Percentiles rank a stretch among this genome's conserved stretches.
Conservation (phyloP, 2,797 vertebrate species). For the Syngnathus acus region DNA sequence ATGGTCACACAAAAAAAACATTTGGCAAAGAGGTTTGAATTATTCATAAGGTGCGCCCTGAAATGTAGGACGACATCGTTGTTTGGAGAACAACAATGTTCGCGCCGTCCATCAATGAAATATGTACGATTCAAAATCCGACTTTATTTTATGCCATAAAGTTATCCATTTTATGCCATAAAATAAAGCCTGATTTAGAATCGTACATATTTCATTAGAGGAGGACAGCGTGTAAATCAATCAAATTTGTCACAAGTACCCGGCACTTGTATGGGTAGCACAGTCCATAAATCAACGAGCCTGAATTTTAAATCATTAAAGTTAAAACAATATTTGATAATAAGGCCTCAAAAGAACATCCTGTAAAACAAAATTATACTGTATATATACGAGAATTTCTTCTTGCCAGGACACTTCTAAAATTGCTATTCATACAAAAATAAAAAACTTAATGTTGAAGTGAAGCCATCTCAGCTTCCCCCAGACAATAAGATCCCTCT, state of each 20-base stretch:
- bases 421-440: no score
- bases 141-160: background rate
- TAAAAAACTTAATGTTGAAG: background rate
- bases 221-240: background rate
- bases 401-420: no score
- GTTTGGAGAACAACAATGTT: slow-evolving; percentile 5
- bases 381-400: no score
- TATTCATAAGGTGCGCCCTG: slow-evolving; percentile 16
- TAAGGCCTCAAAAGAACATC: no score
- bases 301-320: background rate
- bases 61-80: slow-evolving; percentile 1
- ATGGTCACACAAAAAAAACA: slow-evolving; percentile 7
- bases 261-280: background rate
- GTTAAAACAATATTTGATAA: background rate
- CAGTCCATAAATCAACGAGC: background rate
- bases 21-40: slow-evolving; percentile 19
- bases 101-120: background rate
- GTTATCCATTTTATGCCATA: no score
- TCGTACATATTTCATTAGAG: no score
- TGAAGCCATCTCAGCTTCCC: background rate
- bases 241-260: background rate
- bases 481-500: background rate
- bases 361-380: no score
- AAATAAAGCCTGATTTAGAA: no score
- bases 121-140: background rate